Percentiles rank a stretch among this genome's conserved stretches.
phyloP scores from a whole-genome alignment of 2,113 vertebrate genomes.

The Ciconia boyciana region DNA sequence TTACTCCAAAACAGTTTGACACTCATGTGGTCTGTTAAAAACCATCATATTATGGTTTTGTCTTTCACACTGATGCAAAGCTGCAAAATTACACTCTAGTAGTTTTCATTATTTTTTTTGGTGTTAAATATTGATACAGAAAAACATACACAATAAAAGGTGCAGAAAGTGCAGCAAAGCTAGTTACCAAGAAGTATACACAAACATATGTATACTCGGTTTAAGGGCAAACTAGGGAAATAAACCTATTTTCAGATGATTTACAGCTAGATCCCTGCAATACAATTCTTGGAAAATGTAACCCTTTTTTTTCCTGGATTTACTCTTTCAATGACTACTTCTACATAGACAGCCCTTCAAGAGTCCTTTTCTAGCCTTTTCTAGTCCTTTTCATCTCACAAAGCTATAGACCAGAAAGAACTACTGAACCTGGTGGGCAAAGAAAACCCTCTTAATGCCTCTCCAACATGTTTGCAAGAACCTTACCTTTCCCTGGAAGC shows the following conservation, averaged over 20 bases:
- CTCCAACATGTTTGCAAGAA: neutral
- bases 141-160: neutral
- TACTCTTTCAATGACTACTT: neutral
- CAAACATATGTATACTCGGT: neutral
- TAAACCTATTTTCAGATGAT: neutral
- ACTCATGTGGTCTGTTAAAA: neutral
- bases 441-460: neutral
- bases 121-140: neutral
- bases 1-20: neutral
- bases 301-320: neutral
- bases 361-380: neutral
- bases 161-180: neutral
- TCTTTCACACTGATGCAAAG: neutral
- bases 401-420: neutral
- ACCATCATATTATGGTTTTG: neutral
- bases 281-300: neutral
- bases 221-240: neutral
- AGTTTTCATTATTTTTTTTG: neutral
- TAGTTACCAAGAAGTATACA: neutral
- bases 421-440: neutral
- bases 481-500: neutral
- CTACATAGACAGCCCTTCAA: neutral
- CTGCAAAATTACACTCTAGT: neutral
- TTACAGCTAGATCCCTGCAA: neutral
- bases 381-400: neutral